phyloP scores from a whole-genome alignment of 2,113 vertebrate genomes.

The Ammospiza nelsoni region DNA sequence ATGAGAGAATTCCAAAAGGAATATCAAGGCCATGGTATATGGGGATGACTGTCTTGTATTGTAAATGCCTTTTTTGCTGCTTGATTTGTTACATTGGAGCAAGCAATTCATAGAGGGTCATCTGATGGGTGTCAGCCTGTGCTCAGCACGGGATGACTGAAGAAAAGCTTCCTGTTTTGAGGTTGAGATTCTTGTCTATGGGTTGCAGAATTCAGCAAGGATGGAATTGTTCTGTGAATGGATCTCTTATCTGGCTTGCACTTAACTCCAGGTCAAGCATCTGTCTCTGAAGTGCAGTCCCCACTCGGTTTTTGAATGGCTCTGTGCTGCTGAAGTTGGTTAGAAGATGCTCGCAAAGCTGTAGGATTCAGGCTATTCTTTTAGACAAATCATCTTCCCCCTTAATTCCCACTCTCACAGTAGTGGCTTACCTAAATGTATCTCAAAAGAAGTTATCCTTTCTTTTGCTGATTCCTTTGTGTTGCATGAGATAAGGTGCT shows the following conservation, averaged over 20 bases:
- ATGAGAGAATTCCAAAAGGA: not conserved
- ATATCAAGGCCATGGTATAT: not conserved
- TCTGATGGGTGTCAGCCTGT: slow-evolving; percentile 30
- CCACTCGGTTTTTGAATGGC: not conserved
- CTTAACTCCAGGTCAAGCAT: slow-evolving; percentile 22
- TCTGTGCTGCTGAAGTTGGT: not conserved
- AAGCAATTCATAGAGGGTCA: not conserved
- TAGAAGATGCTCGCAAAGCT: not conserved
- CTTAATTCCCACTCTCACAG: not conserved
- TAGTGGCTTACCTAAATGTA: not conserved
- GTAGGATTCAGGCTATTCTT: not conserved
- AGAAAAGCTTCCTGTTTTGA: slow-evolving; percentile 50
- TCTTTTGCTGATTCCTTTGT: not conserved
- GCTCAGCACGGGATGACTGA: not conserved
- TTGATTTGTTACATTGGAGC: not conserved
- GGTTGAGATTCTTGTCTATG: not conserved
- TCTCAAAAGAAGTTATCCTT: not conserved
- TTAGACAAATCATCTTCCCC: not conserved
- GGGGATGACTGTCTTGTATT: not conserved
- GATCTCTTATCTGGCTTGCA: slow-evolving; percentile 19
- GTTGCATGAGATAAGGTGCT: not conserved
- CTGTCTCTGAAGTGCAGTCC: not conserved
- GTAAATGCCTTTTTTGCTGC: not conserved
- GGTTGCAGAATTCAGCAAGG: not conserved
- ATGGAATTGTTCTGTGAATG: slow-evolving; percentile 33